These are phyloP conservation scores for Camelus bactrianus DNA, from an alignment of 2,113 vertebrate genomes.

Conservation along the genomic window DNA sequence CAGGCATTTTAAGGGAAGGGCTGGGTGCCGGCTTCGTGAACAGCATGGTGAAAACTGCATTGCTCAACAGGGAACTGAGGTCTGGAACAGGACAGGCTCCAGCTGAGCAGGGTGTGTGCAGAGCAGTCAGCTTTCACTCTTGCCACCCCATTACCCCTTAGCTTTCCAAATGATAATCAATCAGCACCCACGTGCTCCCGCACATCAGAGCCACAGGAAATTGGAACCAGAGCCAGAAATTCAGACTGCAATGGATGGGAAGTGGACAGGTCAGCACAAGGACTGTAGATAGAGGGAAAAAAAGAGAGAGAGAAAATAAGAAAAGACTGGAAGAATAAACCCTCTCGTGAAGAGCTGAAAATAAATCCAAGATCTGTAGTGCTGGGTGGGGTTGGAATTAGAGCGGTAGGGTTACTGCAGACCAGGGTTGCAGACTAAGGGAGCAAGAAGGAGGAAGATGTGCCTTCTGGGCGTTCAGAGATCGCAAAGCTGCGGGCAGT, in stretches of 20 bases:
- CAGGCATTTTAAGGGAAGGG: background rate
- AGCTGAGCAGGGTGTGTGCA: background rate
- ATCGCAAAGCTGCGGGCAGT: background rate
- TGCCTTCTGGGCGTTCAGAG: background rate
- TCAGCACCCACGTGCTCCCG: background rate
- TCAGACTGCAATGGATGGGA: background rate
- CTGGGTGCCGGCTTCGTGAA: background rate
- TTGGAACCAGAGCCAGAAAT: background rate
- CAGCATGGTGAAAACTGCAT: background rate
- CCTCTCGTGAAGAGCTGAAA: background rate
- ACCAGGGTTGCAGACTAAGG: background rate
- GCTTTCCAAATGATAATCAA: background rate
- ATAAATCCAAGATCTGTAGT: background rate
- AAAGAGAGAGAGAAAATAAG: background rate
- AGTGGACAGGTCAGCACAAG: background rate
- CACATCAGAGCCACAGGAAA: background rate
- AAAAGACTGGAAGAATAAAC: background rate
- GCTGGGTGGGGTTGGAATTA: background rate
- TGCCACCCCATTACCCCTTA: accelerated
- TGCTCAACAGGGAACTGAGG: background rate
- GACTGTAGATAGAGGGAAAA: background rate
- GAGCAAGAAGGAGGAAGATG: background rate
- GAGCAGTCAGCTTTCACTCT: background rate
- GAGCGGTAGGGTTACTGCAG: background rate
- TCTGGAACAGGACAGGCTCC: background rate